Evolutionary conservation across 2,888 invertebrate genomes (phyloP).

Genomic region (Ypsolopha sequella): DNA sequence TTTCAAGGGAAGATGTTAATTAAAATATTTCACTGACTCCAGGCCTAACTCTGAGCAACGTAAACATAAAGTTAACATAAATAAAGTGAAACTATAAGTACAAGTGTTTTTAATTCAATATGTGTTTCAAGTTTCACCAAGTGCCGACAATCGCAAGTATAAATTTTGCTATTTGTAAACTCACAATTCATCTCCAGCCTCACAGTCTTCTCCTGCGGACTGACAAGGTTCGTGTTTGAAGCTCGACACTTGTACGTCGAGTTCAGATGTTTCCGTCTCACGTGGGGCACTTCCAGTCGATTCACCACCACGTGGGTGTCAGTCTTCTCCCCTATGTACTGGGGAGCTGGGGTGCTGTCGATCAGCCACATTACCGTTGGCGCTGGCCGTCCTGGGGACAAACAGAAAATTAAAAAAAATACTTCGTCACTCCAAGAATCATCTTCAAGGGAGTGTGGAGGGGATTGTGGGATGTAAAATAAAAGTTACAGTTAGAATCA

Average conservation of each 20-base stretch:
- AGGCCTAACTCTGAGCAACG: too few species aligned
- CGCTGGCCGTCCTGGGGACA: constrained; percentile 78
- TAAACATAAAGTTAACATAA: too few species aligned
- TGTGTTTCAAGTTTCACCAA: too few species aligned
- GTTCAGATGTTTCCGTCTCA: constrained; percentile 83
- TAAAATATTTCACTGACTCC: too few species aligned
- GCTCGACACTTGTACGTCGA: constrained; percentile 91
- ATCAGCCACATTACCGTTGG: constrained; percentile 90
- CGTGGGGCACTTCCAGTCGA: constrained; percentile 79
- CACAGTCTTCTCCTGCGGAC: constrained; percentile 85
- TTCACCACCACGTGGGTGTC: constrained; percentile 84
- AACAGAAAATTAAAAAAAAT: too few species aligned
- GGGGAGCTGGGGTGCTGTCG: constrained; percentile 78
- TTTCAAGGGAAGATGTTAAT: too few species aligned
- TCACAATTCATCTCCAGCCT: constrained; percentile 87
- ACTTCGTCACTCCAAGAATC: background rate
- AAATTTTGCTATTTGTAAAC: constrained; percentile 34
- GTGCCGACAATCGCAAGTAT: too few species aligned
- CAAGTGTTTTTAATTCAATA: too few species aligned
- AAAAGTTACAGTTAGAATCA: background rate
- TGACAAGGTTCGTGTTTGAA: constrained; percentile 87
- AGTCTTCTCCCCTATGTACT: constrained; percentile 77
- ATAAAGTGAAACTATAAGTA: too few species aligned
- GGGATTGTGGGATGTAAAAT: background rate
- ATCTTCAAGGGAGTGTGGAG: background rate